Conservation (phyloP, 2,888 invertebrate genomes). For the Hydraecia micacea region DNA sequence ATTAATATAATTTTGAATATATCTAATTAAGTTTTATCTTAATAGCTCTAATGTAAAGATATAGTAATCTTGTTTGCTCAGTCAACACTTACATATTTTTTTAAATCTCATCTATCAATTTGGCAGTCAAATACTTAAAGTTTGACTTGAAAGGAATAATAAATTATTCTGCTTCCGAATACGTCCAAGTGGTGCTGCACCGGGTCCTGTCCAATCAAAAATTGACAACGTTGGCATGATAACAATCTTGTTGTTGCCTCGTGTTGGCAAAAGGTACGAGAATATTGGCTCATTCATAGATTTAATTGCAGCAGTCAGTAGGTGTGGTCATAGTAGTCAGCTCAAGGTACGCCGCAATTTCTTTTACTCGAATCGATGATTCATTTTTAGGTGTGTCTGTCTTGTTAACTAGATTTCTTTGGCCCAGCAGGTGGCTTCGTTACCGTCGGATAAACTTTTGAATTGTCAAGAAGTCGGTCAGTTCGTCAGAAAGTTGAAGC, state of each 20-base stretch:
- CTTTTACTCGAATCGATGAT: neutral
- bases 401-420: neutral
- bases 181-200: too few relatives aligned
- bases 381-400: neutral
- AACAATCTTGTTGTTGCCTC: neutral
- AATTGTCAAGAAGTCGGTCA: neutral
- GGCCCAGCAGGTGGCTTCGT: neutral
- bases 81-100: neutral
- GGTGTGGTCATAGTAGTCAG: neutral
- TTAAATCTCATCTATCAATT: neutral
- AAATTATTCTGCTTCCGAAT: neutral
- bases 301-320: neutral
- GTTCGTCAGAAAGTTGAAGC: neutral
- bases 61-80: conserved; percentile 11
- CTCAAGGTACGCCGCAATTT: too few relatives aligned
- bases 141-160: conserved; percentile 1
- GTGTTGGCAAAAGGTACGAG: neutral
- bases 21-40: conserved; percentile 29
- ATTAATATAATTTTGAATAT: conserved; percentile 9
- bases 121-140: neutral
- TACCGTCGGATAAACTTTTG: neutral
- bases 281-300: neutral
- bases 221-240: too few relatives aligned
- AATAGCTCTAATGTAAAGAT: neutral
- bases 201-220: neutral